Conservation (phyloP, 1,140 invertebrate species). For the Triops cancriformis region DNA sequence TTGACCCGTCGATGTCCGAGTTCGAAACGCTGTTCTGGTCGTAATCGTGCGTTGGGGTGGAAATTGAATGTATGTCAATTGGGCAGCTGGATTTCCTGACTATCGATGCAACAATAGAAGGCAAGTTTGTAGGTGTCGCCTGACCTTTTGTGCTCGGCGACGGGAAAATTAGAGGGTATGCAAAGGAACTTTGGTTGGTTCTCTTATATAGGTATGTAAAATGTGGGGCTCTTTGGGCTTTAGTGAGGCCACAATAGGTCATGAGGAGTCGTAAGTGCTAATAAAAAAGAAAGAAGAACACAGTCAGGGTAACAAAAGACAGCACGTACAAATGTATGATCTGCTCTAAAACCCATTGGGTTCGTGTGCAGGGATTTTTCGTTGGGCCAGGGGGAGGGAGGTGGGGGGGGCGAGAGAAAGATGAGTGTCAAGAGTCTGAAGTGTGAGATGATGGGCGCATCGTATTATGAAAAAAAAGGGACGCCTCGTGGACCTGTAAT, state of each 20-base stretch:
- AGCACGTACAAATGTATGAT: neutral
- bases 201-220: neutral
- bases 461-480: neutral
- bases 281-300: neutral
- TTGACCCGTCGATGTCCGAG: neutral
- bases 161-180: neutral
- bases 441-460: constrained; percentile 9
- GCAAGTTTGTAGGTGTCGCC: neutral
- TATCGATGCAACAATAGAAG: neutral
- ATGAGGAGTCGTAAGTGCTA: neutral
- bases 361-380: neutral
- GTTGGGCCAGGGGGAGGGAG: neutral
- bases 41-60: neutral
- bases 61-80: neutral
- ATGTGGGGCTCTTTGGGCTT: neutral
- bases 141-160: neutral
- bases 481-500: constrained; percentile 1
- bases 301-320: neutral
- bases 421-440: neutral
- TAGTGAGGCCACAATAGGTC: constrained; percentile 2
- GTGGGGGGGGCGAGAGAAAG: too few relatives aligned
- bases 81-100: neutral
- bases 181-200: neutral
- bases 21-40: neutral
- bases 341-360: neutral